Percentiles rank a stretch among this genome's conserved stretches.
These are phyloP conservation scores for Knipowitschia caucasica DNA, from an alignment of 2,797 vertebrate species.

Conservation along the genomic window DNA sequence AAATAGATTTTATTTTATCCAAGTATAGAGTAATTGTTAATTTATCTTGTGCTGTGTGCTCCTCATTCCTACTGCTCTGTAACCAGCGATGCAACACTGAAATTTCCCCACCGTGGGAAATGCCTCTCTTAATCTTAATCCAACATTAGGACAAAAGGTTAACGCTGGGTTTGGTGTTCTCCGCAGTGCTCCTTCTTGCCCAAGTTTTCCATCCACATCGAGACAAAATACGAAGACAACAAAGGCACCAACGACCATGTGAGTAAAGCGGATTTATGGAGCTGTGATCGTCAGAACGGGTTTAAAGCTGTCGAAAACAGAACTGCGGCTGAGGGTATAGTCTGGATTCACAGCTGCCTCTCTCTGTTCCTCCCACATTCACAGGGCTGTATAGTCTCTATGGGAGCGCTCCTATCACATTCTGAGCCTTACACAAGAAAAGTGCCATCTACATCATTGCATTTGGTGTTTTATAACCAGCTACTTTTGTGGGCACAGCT, in stretches of 20 bases:
- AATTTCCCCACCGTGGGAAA: too few species aligned
- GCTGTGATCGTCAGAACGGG: neutral
- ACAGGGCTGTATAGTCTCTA: slow-evolving; percentile 6
- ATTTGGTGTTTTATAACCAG: slow-evolving; percentile 3
- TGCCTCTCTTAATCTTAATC: too few species aligned
- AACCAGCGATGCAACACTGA: too few species aligned
- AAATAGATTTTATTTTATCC: too few species aligned
- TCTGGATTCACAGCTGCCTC: neutral
- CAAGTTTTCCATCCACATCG: slow-evolving; percentile 96
- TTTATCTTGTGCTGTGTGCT: too few species aligned
- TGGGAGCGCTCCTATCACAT: slow-evolving; percentile 10
- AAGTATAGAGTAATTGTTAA: too few species aligned
- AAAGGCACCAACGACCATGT: slow-evolving; percentile 89
- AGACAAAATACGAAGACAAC: slow-evolving; percentile 84
- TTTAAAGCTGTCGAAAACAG: slow-evolving; percentile 9
- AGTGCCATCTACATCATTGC: slow-evolving; percentile 2
- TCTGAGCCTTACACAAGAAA: slow-evolving; percentile 3
- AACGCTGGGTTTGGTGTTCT: slow-evolving; percentile 42
- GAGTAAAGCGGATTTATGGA: slow-evolving; percentile 61
- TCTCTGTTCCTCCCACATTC: slow-evolving; percentile 9
- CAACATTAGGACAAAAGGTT: neutral
- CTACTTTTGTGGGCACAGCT: neutral
- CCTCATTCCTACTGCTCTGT: too few species aligned
- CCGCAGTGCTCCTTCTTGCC: slow-evolving; percentile 92
- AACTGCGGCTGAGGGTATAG: slow-evolving; percentile 8